Conservation (phyloP, 2,888 invertebrate genomes). For the Parnassius orleans region DNA sequence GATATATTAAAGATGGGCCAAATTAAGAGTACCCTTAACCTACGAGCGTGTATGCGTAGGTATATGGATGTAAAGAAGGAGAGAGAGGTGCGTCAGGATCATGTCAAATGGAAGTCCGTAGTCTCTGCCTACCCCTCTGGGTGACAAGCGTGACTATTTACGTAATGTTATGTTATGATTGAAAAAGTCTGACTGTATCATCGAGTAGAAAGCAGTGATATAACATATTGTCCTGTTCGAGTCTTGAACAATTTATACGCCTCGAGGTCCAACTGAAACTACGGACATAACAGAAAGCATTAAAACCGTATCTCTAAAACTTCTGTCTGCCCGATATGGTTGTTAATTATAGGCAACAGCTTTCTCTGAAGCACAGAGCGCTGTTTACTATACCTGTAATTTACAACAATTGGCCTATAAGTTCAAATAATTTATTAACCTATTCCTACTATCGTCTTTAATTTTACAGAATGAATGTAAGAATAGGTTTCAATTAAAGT, state of each 20-base stretch:
- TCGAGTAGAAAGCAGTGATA: not conserved
- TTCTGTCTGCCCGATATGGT: conserved; percentile 23
- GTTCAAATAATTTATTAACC: no score
- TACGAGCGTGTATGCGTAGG: no score
- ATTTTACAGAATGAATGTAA: no score
- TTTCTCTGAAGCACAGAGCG: conserved; percentile 12
- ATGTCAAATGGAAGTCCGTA: no score
- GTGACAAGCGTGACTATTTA: no score
- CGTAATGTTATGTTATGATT: not conserved
- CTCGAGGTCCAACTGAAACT: conserved; percentile 31
- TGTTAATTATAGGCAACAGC: conserved; percentile 15
- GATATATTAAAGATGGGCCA: no score
- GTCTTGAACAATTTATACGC: conserved; percentile 1
- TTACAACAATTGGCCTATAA: not conserved
- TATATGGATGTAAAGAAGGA: no score
- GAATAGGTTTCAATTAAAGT: no score
- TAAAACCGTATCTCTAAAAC: conserved; percentile 28
- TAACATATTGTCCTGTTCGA: not conserved
- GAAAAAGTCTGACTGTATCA: not conserved
- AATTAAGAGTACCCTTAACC: no score
- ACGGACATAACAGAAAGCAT: conserved; percentile 35
- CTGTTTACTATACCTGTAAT: conserved; percentile 4
- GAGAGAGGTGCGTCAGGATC: no score
- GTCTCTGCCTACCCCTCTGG: no score
- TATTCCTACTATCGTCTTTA: no score